Percentiles rank a stretch among this genome's conserved stretches.
Evolutionary conservation across 2,888 invertebrate species (phyloP).

Genomic region (Andrena minutula): DNA sequence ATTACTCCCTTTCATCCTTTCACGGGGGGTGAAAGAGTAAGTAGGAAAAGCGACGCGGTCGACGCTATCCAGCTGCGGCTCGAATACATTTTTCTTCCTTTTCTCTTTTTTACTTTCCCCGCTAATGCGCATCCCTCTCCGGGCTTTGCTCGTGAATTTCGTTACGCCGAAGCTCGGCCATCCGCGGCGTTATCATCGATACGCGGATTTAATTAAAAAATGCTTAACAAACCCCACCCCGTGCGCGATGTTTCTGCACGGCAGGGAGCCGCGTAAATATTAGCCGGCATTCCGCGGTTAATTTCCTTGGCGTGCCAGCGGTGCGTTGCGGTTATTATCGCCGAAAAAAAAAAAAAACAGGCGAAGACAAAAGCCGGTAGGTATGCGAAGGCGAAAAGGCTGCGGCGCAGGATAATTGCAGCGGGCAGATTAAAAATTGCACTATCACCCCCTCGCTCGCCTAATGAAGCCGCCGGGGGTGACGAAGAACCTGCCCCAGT

Average conservation of each 20-base stretch:
- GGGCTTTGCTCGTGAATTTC: slow-evolving; percentile 30
- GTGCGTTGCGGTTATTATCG: slow-evolving; percentile 52
- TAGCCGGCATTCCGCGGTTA: slow-evolving; percentile 80
- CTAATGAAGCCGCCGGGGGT: slow-evolving; percentile 46
- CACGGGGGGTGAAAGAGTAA: slow-evolving; percentile 69
- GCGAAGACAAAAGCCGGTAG: slow-evolving; percentile 43
- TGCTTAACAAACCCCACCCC: slow-evolving; percentile 72
- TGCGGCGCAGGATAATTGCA: slow-evolving; percentile 53
- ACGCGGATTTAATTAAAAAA: slow-evolving; percentile 80
- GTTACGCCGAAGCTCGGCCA: slow-evolving; percentile 29
- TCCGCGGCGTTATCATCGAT: slow-evolving; percentile 68
- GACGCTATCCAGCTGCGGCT: slow-evolving; percentile 49
- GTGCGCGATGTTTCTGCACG: slow-evolving; percentile 27
- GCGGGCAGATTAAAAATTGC: slow-evolving; percentile 72
- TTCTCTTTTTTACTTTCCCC: slow-evolving; percentile 23
- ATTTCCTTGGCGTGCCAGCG: slow-evolving; percentile 77
- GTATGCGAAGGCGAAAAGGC: background rate
- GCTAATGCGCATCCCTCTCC: slow-evolving; percentile 36
- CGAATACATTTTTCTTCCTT: slow-evolving; percentile 44
- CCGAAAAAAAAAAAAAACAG: slow-evolving; percentile 46
- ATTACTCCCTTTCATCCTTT: slow-evolving; percentile 75
- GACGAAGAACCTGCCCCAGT: background rate
- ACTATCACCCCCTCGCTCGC: slow-evolving; percentile 28
- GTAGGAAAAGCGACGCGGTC: slow-evolving; percentile 66
- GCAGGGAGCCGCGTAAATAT: slow-evolving; percentile 73